These are phyloP conservation scores for Folsomia manolachei DNA, from an alignment of 2,888 invertebrate species.

Conservation along the genomic window DNA sequence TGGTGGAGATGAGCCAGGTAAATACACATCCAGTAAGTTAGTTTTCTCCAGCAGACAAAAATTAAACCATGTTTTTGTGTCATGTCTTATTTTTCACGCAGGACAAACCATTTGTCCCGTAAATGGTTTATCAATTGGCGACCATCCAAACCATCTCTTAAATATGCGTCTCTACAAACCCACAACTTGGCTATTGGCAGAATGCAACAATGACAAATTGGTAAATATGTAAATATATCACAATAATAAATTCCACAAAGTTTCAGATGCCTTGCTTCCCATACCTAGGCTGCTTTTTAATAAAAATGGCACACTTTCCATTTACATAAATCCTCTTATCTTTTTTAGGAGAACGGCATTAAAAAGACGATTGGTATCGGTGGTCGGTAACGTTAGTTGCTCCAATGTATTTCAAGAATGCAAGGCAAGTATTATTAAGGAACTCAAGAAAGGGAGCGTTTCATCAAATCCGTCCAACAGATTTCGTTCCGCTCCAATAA, in stretches of 20 bases:
- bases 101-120: neutral
- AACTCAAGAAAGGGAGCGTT: conserved; percentile 40
- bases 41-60: no score
- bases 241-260: neutral
- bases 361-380: conserved; percentile 24
- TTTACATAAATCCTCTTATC: no score
- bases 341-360: conserved; percentile 27
- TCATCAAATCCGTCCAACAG: conserved; percentile 36
- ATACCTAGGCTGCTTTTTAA: no score
- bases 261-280: no score
- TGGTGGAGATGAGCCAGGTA: conserved; percentile 1
- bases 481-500: conserved; percentile 63
- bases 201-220: conserved; percentile 32
- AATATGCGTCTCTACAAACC: conserved; percentile 30
- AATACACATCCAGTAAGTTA: neutral
- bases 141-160: conserved; percentile 3
- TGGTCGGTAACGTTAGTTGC: conserved; percentile 43
- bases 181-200: conserved; percentile 44
- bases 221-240: no score
- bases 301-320: conserved; percentile 4
- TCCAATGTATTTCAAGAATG: conserved; percentile 49
- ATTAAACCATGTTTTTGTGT: neutral
- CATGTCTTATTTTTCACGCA: no score
- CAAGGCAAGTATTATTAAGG: conserved; percentile 47
- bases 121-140: neutral